These are phyloP conservation scores for Melanocharis versteri DNA, from an alignment of 2,113 vertebrate species.

Conservation along the genomic window DNA sequence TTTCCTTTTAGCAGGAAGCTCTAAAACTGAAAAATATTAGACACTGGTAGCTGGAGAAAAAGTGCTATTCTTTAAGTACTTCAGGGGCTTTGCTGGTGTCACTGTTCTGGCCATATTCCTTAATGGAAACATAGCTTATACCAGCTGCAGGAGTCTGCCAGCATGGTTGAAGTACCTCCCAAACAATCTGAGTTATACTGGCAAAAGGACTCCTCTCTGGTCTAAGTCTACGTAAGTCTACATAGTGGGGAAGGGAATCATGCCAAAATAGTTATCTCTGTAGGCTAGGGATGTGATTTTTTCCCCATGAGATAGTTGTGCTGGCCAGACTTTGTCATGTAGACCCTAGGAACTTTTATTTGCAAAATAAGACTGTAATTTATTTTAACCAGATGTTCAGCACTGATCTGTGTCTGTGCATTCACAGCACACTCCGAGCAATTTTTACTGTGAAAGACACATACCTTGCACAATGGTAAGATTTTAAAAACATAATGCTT, in stretches of 20 bases:
- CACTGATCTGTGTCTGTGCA: conserved; percentile 7
- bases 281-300: conserved; percentile 55
- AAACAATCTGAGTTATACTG: neutral
- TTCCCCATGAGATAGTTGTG: conserved; percentile 60
- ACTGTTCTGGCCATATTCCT: neutral
- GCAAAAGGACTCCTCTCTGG: neutral
- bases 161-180: neutral
- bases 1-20: neutral
- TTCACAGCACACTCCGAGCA: conserved; percentile 1
- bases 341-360: conserved; percentile 60
- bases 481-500: neutral
- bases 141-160: neutral
- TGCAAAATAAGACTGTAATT: conserved; percentile 61
- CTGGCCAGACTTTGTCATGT: conserved; percentile 61
- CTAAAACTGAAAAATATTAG: neutral
- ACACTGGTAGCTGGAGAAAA: neutral
- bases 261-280: conserved; percentile 61
- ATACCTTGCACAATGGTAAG: neutral
- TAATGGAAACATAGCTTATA: neutral
- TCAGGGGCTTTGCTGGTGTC: neutral
- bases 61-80: neutral
- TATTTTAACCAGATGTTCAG: conserved; percentile 64
- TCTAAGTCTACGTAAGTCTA: neutral
- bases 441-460: conserved; percentile 16
- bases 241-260: conserved; percentile 19